phyloP scores from a whole-genome alignment of 1,140 invertebrate genomes.

The Pectinophora gossypiella region DNA sequence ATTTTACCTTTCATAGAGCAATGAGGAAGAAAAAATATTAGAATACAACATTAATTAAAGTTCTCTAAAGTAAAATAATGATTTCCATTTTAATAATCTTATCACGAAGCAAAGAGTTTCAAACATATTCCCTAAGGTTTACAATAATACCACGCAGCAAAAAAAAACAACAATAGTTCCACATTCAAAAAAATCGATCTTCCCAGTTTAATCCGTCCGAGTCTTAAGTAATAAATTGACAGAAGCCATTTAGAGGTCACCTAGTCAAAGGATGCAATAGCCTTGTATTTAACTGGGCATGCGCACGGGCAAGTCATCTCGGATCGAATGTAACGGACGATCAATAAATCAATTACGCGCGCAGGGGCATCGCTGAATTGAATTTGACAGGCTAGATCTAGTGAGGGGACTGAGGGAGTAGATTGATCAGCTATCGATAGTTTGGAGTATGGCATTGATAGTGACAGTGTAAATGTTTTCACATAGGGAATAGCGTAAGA shows the following conservation, averaged over 20 bases:
- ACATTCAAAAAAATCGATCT: too few species aligned
- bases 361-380: conserved; percentile 63
- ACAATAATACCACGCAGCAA: too few species aligned
- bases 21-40: too few species aligned
- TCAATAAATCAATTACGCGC: conserved; percentile 74
- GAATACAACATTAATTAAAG: too few species aligned
- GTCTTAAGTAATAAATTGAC: background rate
- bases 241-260: conserved; percentile 59
- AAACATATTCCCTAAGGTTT: too few species aligned
- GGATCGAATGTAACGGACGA: conserved; percentile 71
- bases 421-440: conserved; percentile 27
- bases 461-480: too few species aligned
- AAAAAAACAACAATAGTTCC: too few species aligned
- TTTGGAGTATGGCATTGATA: conserved; percentile 5
- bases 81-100: too few species aligned
- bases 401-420: conserved; percentile 50
- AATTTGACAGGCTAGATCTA: conserved; percentile 68
- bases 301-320: conserved; percentile 2
- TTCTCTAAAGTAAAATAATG: too few species aligned
- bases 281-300: background rate
- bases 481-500: too few species aligned
- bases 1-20: background rate
- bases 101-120: too few species aligned
- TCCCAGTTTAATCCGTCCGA: too few species aligned
- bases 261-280: conserved; percentile 33